These are phyloP conservation scores for Julus scanicus DNA, from an alignment of 2,888 invertebrate genomes.

Conservation along the genomic window DNA sequence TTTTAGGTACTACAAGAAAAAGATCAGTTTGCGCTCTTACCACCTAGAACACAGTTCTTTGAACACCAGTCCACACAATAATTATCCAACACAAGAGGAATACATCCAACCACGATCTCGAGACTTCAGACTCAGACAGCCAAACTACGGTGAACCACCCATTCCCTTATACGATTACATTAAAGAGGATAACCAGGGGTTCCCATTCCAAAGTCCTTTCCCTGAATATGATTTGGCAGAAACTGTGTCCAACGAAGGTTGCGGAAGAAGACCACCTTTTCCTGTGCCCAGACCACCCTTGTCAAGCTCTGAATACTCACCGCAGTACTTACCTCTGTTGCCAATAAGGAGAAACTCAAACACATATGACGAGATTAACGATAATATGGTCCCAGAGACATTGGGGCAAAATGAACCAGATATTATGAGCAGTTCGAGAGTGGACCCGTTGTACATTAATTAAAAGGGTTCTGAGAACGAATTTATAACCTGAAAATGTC, in stretches of 20 bases:
- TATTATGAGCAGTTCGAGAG: conserved; percentile 9
- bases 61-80: background rate
- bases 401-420: background rate
- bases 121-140: conserved; percentile 9
- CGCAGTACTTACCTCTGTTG: background rate
- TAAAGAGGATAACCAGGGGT: background rate
- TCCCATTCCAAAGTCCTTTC: background rate
- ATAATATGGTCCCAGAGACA: background rate
- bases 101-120: background rate
- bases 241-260: conserved; percentile 14
- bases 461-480: background rate
- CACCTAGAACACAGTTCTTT: background rate
- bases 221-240: conserved; percentile 31
- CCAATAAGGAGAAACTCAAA: background rate
- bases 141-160: conserved; percentile 1
- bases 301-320: background rate
- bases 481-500: background rate
- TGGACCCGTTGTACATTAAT: conserved; percentile 15
- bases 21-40: background rate
- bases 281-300: background rate
- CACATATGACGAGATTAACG: background rate
- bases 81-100: background rate
- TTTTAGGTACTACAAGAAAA: conserved; percentile 18
- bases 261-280: background rate
- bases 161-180: conserved; percentile 29